Evolutionary conservation across 2,113 vertebrate species (phyloP).

Genomic region (Dromaius novaehollandiae): DNA sequence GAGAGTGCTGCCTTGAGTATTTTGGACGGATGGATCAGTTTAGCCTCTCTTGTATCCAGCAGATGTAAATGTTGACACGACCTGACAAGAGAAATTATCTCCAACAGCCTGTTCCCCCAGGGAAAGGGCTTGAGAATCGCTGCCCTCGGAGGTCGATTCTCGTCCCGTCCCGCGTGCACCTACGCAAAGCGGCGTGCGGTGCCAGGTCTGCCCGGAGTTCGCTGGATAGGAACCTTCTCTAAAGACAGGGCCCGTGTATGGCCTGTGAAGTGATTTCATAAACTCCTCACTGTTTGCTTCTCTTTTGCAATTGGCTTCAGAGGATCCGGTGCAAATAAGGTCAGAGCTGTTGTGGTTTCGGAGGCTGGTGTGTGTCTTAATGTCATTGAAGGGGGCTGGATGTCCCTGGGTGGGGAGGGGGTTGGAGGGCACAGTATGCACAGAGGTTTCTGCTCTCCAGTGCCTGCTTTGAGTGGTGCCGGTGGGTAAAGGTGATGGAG

Average conservation of each 20-base stretch:
- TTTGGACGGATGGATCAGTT: background rate
- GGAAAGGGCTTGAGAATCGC: background rate
- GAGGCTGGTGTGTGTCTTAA: background rate
- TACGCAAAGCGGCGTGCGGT: background rate
- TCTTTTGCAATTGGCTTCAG: conserved; percentile 81
- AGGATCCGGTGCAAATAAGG: conserved; percentile 76
- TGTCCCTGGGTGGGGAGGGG: background rate
- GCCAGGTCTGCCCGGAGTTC: background rate
- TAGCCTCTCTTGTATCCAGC: background rate
- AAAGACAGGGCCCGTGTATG: background rate
- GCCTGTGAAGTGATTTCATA: background rate
- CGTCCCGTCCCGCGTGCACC: background rate
- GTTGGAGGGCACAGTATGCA: background rate
- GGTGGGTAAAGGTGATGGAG: fast-evolving
- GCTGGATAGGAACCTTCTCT: background rate
- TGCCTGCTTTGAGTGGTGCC: background rate
- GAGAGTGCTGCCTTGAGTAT: fast-evolving
- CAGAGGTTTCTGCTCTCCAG: conserved; percentile 37
- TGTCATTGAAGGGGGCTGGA: background rate
- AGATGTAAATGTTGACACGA: background rate
- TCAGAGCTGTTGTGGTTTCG: conserved; percentile 41
- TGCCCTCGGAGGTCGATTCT: background rate
- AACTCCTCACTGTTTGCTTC: conserved; percentile 76
- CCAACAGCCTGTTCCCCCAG: background rate
- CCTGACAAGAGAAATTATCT: fast-evolving